Evolutionary conservation across 2,888 invertebrate species (phyloP).

Genomic region (Drosophila picticornis): DNA sequence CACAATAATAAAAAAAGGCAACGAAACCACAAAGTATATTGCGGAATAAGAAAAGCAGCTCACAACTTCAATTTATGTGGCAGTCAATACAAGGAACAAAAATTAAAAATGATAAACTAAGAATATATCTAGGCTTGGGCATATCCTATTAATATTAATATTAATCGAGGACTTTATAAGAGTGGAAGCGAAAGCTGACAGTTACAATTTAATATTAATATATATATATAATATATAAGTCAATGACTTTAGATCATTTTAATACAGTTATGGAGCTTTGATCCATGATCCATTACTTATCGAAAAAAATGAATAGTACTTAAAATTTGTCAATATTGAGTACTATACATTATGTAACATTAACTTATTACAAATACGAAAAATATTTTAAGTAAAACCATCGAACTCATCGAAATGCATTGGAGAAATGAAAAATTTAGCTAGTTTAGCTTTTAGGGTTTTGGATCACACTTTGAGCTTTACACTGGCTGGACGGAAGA

Average conservation of each 20-base stretch:
- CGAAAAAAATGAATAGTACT: neutral
- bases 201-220: neutral
- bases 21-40: constrained; percentile 32
- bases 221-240: too few species aligned
- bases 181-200: neutral
- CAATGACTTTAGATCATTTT: neutral
- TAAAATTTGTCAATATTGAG: neutral
- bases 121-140: constrained; percentile 16
- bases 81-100: constrained; percentile 31
- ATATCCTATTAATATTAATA: constrained; percentile 28
- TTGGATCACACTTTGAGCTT: neutral
- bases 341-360: neutral
- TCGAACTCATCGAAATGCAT: neutral
- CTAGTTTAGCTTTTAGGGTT: neutral
- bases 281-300: neutral
- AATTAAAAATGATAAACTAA: constrained; percentile 38
- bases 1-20: constrained; percentile 5
- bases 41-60: constrained; percentile 49
- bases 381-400: neutral
- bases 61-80: constrained; percentile 71
- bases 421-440: neutral
- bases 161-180: neutral
- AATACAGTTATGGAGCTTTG: neutral
- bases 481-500: constrained; percentile 25
- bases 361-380: neutral